Conservation (phyloP, 2,113 vertebrate species). For the Tapirus terrestris region DNA sequence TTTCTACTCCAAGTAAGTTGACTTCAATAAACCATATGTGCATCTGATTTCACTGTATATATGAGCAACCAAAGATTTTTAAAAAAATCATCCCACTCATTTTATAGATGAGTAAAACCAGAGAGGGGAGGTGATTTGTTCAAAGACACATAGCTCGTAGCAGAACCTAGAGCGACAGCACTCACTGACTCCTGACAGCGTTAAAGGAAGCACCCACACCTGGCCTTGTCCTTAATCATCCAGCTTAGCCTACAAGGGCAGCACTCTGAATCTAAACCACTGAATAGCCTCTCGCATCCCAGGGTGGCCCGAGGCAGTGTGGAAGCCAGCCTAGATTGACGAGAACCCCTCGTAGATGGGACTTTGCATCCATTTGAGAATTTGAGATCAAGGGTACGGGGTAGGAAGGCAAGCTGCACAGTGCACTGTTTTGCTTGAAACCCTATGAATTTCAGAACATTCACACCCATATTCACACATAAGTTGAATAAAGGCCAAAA, state of each 20-base stretch:
- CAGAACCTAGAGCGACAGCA: not conserved
- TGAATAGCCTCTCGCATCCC: not conserved
- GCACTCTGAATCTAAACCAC: not conserved
- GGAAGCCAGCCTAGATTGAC: not conserved
- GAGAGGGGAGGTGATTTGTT: not conserved
- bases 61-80: not conserved
- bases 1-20: not conserved
- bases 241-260: not conserved
- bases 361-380: not conserved
- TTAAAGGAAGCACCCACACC: not conserved
- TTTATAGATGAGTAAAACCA: conserved; percentile 9
- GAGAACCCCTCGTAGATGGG: not conserved
- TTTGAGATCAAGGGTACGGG: not conserved
- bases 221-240: not conserved
- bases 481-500: not conserved
- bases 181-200: accelerated
- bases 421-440: not conserved
- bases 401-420: accelerated
- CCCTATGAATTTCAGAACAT: not conserved
- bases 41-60: not conserved
- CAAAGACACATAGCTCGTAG: not conserved
- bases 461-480: not conserved
- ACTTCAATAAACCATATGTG: not conserved
- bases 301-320: not conserved
- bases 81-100: not conserved